Evolutionary conservation across 1,140 invertebrate genomes (phyloP), one percentile per base, ranked within the genome.

Genomic region (Caligus rogercresseyi): DNA sequence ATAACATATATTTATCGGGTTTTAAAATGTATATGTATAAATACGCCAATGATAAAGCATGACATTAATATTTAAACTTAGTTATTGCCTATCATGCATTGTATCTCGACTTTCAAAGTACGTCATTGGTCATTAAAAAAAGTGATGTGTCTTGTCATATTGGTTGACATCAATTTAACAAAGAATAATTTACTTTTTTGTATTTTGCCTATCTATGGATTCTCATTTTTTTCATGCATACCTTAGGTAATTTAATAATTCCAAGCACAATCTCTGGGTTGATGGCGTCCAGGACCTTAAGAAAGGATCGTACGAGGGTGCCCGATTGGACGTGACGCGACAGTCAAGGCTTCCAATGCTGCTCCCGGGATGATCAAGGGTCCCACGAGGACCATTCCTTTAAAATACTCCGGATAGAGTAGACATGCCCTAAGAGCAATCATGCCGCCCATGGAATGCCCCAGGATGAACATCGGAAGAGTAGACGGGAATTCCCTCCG

Each of bases 371-470:
- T 26, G n/a, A 60, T 60, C 3, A 60, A 19, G 13, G 57, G 57
- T 11, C 57, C 57, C 14, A 24, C 24, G n/a, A 60, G 21, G 4
- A 60, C 57, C 16, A 60, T 25, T 7, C 23, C 57, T 11, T 31
- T 16, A 43, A 60, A 60, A 14, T 31, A n/a, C 14, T 25, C 57
- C 15, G 57, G 57, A 43, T 51, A 43, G 1, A 26, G 2, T 14
- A 60, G 18, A 3, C 14, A 18, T 19, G 57, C 26, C 15, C 57
- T 25, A 14, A 60, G 11, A n/a, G 26, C 23, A n/a, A 60, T 18
- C 57, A 60, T 60, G 4, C 57, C 57, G 3, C 57, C 57, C 57
- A 60, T 60, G 24, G 57, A 60, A 25, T 60, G 57, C 3, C 57
- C 57, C 23, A 60, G 1, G 13, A 60, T 15, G 21, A 25, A 60